These are phyloP conservation scores for Agrotis ipsilon DNA, from an alignment of 2,888 invertebrate genomes.

Conservation along the genomic window DNA sequence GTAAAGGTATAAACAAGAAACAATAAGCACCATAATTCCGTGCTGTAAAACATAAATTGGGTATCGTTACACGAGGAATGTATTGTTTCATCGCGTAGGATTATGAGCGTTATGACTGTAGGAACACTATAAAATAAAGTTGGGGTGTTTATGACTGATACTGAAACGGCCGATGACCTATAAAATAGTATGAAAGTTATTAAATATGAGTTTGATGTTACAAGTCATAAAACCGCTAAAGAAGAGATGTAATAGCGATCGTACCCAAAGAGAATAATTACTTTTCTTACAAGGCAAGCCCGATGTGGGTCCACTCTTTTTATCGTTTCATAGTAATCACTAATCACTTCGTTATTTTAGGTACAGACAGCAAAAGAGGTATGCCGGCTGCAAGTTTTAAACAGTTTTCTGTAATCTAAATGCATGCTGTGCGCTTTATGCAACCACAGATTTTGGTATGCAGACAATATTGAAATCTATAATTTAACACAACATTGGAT, in stretches of 20 bases:
- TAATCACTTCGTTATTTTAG: too few species aligned
- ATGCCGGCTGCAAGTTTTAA: too few species aligned
- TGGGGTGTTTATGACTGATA: slow-evolving; percentile 22
- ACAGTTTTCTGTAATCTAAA: too few species aligned
- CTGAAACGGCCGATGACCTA: slow-evolving; percentile 9
- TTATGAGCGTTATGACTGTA: slow-evolving; percentile 1
- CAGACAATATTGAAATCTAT: too few species aligned
- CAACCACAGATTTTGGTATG: too few species aligned
- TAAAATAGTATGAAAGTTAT: slow-evolving; percentile 8
- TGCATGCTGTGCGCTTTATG: too few species aligned
- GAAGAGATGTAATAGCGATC: neutral
- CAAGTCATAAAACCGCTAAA: neutral
- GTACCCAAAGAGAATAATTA: neutral
- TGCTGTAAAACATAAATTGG: slow-evolving; percentile 17
- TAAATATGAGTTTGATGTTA: slow-evolving; percentile 14
- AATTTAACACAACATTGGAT: too few species aligned
- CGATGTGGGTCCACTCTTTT: too few species aligned
- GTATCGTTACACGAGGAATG: slow-evolving; percentile 2
- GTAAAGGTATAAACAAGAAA: slow-evolving; percentile 2
- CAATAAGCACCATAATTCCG: slow-evolving; percentile 10
- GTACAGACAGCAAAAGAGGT: too few species aligned
- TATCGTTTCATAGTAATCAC: too few species aligned
- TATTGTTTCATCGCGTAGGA: slow-evolving; percentile 11
- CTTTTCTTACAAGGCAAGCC: neutral
- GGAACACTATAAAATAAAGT: neutral